Base-by-base conservation (phyloP, 2,797 vertebrate species). In the Crenuchus spilurus region DNA sequence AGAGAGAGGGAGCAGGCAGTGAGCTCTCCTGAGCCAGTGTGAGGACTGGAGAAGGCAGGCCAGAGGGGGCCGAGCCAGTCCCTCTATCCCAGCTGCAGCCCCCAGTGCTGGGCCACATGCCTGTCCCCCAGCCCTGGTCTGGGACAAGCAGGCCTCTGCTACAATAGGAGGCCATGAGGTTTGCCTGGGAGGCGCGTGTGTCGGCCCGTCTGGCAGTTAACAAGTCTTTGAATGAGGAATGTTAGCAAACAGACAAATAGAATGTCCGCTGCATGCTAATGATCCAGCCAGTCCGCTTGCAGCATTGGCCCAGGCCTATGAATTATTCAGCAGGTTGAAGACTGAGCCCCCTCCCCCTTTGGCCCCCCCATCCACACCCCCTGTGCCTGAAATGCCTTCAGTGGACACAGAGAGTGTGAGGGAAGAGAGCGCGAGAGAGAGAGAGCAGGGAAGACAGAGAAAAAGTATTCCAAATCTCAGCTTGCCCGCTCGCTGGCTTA, bases 191-290 rank as follows among this genome's bases (percentile, higher is more conserved):
- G 90, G 88, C 92, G 91, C 89, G 89, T 92, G 94, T 92, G 94
- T 92, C 94, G 91, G 93, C 92, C 90, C 87, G 92, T 94, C 95
- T 95, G 93, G 92, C 93, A 94, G 94, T 94, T 95, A 95, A 95
- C 94, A 93, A 94, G 93, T 94, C 95, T 94, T 91, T 95, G 94
- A 96, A 96, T 94, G 94, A 95, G 94, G 93, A 95, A 95, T 94
- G 95, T 96, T 95, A 96, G 94, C 94, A 96, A 94, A 96, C 95
- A 97, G 94, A 96, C 95, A 94, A 91, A 91, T 94, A 92, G 94
- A 94, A 94, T 94, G 94, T 94, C 93, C 92, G 92, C 85, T 94
- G 95, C 95, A 96, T 96, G 95, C 94, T 96, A 96, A 94, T 95
- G 88, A 81, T 88, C 83, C 88, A 91, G 89, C 91, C 90, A 94